Conservation (phyloP, 2,113 vertebrate species). For the Ariopsis seemanni region DNA sequence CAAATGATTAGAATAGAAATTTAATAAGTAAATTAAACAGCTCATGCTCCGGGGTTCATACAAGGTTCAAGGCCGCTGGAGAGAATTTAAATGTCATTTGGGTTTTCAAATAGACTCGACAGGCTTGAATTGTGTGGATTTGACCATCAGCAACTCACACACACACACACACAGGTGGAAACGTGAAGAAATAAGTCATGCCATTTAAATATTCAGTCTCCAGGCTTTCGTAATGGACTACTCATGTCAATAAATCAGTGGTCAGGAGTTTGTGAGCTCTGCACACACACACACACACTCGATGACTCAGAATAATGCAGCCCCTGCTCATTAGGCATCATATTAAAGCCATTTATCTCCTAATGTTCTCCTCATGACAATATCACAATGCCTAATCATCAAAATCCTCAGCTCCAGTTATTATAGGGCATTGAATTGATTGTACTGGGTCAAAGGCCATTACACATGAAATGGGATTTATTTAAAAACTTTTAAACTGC, state of each 20-base stretch:
- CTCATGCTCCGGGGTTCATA: neutral
- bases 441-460: neutral
- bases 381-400: neutral
- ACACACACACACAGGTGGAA: neutral
- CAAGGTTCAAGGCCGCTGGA: neutral
- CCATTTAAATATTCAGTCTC: neutral
- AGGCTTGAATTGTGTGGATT: neutral
- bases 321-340: neutral
- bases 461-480: neutral
- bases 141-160: neutral
- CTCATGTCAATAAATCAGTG: neutral
- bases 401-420: neutral
- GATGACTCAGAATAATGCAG: slow-evolving; percentile 13
- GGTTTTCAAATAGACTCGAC: neutral
- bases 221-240: neutral
- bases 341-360: neutral
- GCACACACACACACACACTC: neutral
- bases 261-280: neutral
- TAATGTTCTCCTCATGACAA: neutral
- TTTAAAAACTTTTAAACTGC: neutral
- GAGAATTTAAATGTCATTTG: slow-evolving; percentile 10
- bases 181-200: neutral
- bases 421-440: too few relatives aligned
- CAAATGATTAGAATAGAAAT: neutral
- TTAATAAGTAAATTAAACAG: neutral